phyloP scores from a whole-genome alignment of 2,888 invertebrate species.

The Eupithecia centaureata region DNA sequence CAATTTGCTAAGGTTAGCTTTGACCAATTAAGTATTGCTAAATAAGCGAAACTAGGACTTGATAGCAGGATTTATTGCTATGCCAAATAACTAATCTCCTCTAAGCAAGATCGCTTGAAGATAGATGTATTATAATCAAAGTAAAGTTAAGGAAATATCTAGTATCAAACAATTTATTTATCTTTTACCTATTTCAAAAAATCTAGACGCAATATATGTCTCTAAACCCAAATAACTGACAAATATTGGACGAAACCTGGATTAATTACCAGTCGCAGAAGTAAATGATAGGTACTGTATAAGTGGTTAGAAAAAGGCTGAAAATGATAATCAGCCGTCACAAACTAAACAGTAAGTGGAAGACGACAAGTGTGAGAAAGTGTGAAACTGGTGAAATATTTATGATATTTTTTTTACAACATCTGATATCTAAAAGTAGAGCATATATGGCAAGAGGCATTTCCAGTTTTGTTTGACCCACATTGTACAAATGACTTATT shows the following conservation, averaged over 20 bases:
- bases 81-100: constrained; percentile 41
- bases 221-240: too few species aligned
- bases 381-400: constrained; percentile 32
- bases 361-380: background rate
- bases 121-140: constrained; percentile 1
- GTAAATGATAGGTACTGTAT: too few species aligned
- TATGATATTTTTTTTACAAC: constrained; percentile 44
- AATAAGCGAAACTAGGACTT: constrained; percentile 50
- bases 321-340: background rate
- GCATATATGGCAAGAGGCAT: constrained; percentile 67
- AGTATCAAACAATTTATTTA: too few species aligned
- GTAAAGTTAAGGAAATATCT: too few species aligned
- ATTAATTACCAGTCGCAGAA: too few species aligned
- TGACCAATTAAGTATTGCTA: constrained; percentile 59
- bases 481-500: constrained; percentile 49
- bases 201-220: too few species aligned
- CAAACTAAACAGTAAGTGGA: background rate
- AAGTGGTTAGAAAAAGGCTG: background rate
- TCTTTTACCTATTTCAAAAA: too few species aligned
- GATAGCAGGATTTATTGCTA: constrained; percentile 44
- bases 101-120: background rate
- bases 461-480: constrained; percentile 65
- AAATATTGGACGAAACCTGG: too few species aligned
- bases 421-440: constrained; percentile 61
- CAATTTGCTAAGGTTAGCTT: constrained; percentile 54